A percentile compares a stretch with the other conserved stretches of the same genome.
Conservation (phyloP, 2,888 invertebrate species). For the Drosophila fulvimacula region DNA sequence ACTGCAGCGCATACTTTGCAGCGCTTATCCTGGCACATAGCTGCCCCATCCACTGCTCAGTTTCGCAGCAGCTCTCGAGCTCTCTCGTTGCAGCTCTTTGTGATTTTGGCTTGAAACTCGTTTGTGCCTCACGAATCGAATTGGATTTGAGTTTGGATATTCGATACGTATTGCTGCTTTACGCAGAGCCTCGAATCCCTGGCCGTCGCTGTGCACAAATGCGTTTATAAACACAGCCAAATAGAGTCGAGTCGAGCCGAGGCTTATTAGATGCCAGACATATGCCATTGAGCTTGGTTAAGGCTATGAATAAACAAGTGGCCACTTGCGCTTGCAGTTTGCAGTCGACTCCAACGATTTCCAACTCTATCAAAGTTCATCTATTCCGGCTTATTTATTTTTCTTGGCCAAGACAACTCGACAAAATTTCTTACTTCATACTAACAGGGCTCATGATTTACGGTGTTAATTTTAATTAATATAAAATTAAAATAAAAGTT, state of each 20-base stretch:
- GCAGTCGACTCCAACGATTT: not conserved
- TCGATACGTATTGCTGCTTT: constrained; percentile 18
- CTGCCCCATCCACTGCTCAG: not conserved
- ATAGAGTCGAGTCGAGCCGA: constrained; percentile 36
- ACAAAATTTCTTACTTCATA: not conserved
- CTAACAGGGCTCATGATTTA: no score
- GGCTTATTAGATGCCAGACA: constrained; percentile 22
- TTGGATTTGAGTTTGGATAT: constrained; percentile 27
- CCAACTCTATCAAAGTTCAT: not conserved
- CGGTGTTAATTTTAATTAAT: no score
- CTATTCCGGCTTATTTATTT: not conserved
- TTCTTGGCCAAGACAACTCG: not conserved
- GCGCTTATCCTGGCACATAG: constrained; percentile 45
- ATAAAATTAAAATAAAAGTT: not conserved
- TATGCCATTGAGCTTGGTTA: constrained; percentile 2
- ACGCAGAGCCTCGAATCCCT: constrained; percentile 8
- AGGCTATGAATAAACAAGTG: constrained; percentile 21
- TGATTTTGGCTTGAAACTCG: constrained; percentile 31
- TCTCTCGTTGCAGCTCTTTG: constrained; percentile 8
- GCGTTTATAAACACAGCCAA: constrained; percentile 58
- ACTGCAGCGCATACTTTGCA: constrained; percentile 63
- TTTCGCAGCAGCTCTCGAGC: not conserved
- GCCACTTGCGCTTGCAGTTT: not conserved
- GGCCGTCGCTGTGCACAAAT: constrained; percentile 51
- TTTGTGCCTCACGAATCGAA: constrained; percentile 34